A percentile compares a stretch with the other conserved stretches of the same genome.
Conservation (phyloP, 2,888 invertebrate species). For the Leptopilina myrica region DNA sequence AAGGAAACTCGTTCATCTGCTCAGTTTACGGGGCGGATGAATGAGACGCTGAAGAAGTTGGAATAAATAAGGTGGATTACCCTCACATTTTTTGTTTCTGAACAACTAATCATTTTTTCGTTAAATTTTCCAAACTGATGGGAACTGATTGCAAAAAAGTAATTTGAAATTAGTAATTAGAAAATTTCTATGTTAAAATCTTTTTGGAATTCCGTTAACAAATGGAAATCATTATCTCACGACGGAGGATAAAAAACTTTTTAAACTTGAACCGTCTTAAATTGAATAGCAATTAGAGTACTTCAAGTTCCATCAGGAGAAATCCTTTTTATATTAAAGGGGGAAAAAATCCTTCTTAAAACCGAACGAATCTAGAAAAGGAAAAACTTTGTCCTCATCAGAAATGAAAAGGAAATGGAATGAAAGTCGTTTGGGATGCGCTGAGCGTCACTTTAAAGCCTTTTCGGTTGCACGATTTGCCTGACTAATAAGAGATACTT, state of each 20-base stretch:
- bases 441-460: conserved; percentile 6
- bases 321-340: neutral
- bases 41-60: no score
- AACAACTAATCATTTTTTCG: no score
- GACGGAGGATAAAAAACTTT: neutral
- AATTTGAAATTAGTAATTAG: no score
- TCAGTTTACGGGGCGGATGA: no score
- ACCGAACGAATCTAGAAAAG: neutral
- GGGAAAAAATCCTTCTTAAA: neutral
- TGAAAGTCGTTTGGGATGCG: neutral
- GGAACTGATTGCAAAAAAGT: no score
- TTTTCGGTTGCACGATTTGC: neutral
- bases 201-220: no score
- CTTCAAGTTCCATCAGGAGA: neutral
- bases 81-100: no score
- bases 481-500: conserved; percentile 31
- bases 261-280: neutral
- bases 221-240: no score
- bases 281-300: conserved; percentile 12
- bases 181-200: no score
- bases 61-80: no score
- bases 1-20: no score
- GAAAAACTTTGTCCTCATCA: neutral
- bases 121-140: no score
- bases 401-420: neutral